Evolutionary conservation across 2,113 vertebrate species (phyloP).

Genomic region (Fulmarus glacialis): DNA sequence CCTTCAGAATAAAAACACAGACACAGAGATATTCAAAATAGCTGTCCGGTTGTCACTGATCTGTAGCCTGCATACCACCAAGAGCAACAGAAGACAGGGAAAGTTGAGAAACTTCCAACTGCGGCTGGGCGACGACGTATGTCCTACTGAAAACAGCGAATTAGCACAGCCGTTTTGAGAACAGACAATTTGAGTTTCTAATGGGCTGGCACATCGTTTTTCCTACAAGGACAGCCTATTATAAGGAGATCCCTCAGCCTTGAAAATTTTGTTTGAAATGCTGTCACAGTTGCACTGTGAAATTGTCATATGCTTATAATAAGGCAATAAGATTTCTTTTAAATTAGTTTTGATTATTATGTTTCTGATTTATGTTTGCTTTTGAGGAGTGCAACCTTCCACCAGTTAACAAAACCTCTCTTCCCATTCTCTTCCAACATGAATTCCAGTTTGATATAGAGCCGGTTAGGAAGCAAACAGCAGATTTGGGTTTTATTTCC

Average conservation of each 20-base stretch:
- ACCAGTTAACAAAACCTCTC: neutral
- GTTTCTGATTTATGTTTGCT: neutral
- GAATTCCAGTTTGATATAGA: neutral
- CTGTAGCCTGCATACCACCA: neutral
- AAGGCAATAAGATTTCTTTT: neutral
- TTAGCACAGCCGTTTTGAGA: rapidly evolving
- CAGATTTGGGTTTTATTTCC: neutral
- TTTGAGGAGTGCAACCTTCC: neutral
- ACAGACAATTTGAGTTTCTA: rapidly evolving
- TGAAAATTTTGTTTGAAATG: neutral
- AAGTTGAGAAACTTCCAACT: neutral
- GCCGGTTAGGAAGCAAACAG: neutral
- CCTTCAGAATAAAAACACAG: neutral
- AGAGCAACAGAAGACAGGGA: neutral
- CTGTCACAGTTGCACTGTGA: neutral
- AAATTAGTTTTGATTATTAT: neutral
- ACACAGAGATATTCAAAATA: neutral
- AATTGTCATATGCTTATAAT: neutral
- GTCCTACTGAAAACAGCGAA: neutral
- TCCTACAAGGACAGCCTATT: neutral
- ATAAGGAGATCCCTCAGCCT: neutral
- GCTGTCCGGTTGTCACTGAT: neutral
- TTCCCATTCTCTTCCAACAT: neutral
- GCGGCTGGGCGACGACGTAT: rapidly evolving
- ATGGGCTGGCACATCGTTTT: neutral